phyloP scores from a whole-genome alignment of 2,888 invertebrate genomes.

The Hoplodrina ambigua region DNA sequence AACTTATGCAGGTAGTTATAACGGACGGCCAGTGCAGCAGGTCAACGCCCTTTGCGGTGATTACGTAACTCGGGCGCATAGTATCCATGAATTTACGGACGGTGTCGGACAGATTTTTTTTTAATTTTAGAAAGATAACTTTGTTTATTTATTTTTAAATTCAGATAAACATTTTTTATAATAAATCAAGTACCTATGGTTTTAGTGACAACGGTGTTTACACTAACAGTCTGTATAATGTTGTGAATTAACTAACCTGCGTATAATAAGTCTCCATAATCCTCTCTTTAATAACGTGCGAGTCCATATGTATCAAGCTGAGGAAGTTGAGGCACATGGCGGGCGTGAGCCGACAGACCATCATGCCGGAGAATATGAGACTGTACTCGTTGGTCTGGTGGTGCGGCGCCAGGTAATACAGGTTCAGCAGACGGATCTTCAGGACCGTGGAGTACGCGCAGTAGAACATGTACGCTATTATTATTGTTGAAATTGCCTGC shows the following conservation, averaged over 20 bases:
- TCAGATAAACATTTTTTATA: too few relatives aligned
- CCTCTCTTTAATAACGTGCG: slow-evolving; percentile 95
- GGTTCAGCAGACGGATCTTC: slow-evolving; percentile 98
- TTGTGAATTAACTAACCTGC: slow-evolving; percentile 90
- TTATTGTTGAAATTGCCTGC: slow-evolving; percentile 96
- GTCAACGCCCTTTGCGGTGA: too few relatives aligned
- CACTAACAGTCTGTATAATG: too few relatives aligned
- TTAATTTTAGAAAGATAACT: too few relatives aligned
- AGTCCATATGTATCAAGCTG: slow-evolving; percentile 99
- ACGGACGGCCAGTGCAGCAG: too few relatives aligned
- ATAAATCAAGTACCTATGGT: too few relatives aligned
- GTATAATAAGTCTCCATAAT: slow-evolving; percentile 98
- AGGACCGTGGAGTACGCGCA: slow-evolving; percentile 99
- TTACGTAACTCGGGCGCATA: too few relatives aligned
- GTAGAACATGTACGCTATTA: slow-evolving; percentile 98
- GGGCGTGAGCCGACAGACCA: slow-evolving; percentile 98
- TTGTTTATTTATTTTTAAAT: too few relatives aligned
- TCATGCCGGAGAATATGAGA: slow-evolving; percentile 99
- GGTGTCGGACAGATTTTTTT: too few relatives aligned
- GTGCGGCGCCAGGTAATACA: slow-evolving; percentile 99
- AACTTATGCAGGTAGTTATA: too few relatives aligned
- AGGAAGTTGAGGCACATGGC: slow-evolving; percentile 99
- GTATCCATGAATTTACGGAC: too few relatives aligned
- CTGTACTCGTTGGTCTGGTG: slow-evolving; percentile 99
- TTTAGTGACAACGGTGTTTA: too few relatives aligned